These are phyloP conservation scores for Paramisgurnus dabryanus DNA, from an alignment of 2,113 vertebrate genomes.

Conservation along the genomic window DNA sequence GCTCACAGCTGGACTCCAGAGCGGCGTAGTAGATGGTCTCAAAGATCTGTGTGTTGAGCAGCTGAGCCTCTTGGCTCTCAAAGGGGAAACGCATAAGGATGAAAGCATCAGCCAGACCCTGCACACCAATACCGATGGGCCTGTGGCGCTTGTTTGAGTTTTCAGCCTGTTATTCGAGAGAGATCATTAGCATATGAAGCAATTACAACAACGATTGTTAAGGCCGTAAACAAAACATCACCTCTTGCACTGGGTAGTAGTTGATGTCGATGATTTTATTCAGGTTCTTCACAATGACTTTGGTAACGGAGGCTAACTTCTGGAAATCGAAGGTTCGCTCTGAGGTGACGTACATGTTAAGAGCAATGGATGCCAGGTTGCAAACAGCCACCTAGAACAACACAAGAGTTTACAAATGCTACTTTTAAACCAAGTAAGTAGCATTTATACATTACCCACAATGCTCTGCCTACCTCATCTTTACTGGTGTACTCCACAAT, in stretches of 20 bases:
- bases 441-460: background rate
- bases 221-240: slow-evolving; percentile 52
- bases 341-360: slow-evolving; percentile 94
- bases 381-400: slow-evolving; percentile 87
- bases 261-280: slow-evolving; percentile 99
- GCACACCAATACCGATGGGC: slow-evolving; percentile 94
- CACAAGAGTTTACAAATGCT: background rate
- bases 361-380: slow-evolving; percentile 92
- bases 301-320: slow-evolving; percentile 87
- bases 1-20: slow-evolving; percentile 91
- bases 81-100: slow-evolving; percentile 94
- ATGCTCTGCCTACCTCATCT: slow-evolving; percentile 80
- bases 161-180: slow-evolving; percentile 74
- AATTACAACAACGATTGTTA: background rate
- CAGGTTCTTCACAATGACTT: slow-evolving; percentile 90
- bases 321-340: slow-evolving; percentile 88
- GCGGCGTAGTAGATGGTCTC: slow-evolving; percentile 95
- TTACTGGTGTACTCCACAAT: slow-evolving; percentile 92
- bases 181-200: background rate
- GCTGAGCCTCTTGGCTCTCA: slow-evolving; percentile 89
- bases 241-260: slow-evolving; percentile 92
- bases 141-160: slow-evolving; percentile 91
- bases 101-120: slow-evolving; percentile 94
- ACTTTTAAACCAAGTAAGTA: background rate
- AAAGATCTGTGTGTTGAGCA: slow-evolving; percentile 93